Percentiles rank a stretch among this genome's conserved stretches.
phyloP scores from a whole-genome alignment of 2,797 vertebrate genomes.

The Catamblyrhynchus diadema region DNA sequence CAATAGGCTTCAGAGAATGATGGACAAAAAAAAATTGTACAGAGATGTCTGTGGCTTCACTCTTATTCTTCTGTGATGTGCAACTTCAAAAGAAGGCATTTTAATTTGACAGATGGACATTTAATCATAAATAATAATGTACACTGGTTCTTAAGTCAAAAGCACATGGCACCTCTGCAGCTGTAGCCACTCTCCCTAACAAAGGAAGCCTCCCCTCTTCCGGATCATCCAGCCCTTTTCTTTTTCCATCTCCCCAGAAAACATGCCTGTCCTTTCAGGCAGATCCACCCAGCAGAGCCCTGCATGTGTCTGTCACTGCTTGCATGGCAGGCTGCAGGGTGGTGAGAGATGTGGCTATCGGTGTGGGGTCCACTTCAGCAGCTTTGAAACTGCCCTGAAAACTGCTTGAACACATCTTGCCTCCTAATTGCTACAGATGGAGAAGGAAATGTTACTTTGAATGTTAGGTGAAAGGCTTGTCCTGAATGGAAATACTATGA shows the following conservation, averaged over 20 bases:
- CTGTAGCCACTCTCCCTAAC: not conserved
- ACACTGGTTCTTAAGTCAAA: not conserved
- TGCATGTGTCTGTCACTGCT: fast-evolving
- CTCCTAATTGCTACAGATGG: not conserved
- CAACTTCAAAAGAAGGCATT: conserved; percentile 49
- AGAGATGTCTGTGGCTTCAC: conserved; percentile 21
- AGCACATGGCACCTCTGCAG: not conserved
- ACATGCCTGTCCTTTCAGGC: no score
- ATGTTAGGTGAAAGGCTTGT: not conserved
- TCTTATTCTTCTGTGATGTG: not conserved
- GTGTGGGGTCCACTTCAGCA: not conserved
- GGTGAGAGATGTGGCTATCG: fast-evolving
- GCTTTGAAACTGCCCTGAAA: not conserved
- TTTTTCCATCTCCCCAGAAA: not conserved
- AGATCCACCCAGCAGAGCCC: not conserved
- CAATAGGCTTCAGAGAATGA: conserved; percentile 20
- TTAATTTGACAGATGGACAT: conserved; percentile 57
- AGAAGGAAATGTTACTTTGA: not conserved
- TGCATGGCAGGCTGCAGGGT: not conserved
- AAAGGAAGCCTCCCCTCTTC: not conserved
- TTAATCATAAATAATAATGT: conserved; percentile 45
- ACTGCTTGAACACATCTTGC: not conserved
- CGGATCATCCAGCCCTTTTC: not conserved
- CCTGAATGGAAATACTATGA: not conserved
- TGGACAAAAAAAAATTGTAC: conserved; percentile 37